These are phyloP conservation scores for Pantherophis alleghaniensis DNA, from an alignment of 2,797 vertebrate genomes.

Conservation along the genomic window DNA sequence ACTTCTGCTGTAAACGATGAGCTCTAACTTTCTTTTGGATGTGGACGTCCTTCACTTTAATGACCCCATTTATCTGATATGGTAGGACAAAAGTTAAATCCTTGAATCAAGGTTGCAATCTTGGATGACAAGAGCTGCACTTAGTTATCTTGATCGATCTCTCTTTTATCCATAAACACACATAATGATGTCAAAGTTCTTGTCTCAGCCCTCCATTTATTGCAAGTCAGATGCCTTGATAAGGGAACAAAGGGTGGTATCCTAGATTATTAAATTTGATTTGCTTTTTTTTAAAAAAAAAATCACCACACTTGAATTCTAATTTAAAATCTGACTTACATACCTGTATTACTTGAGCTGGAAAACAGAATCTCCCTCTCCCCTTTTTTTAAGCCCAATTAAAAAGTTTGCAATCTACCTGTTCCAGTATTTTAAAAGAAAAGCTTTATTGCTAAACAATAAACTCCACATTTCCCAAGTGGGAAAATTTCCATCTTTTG, in stretches of 20 bases:
- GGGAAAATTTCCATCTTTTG: background rate
- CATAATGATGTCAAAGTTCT: conserved; percentile 38
- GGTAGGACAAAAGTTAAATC: conserved; percentile 41
- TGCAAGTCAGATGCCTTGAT: conserved; percentile 11
- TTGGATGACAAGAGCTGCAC: conserved; percentile 14
- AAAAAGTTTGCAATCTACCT: background rate
- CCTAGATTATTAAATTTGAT: conserved; percentile 4
- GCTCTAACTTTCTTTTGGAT: background rate
- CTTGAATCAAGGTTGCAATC: conserved; percentile 18
- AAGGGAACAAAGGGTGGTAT: background rate
- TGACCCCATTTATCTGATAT: background rate
- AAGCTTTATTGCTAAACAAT: background rate
- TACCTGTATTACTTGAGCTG: background rate
- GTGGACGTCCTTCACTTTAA: background rate
- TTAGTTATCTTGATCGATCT: conserved; percentile 38
- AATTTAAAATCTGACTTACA: background rate
- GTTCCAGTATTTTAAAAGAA: background rate
- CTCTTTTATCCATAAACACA: conserved; percentile 37
- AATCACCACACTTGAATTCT: background rate
- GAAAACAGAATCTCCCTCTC: background rate
- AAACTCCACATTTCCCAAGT: background rate
- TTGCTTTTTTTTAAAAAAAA: background rate
- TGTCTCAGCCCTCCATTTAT: conserved; percentile 14
- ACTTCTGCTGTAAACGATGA: background rate
- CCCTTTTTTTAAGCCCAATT: background rate